These are phyloP conservation scores for Neoseiulus cucumeris DNA, from an alignment of 1,140 invertebrate genomes.

Conservation along the genomic window DNA sequence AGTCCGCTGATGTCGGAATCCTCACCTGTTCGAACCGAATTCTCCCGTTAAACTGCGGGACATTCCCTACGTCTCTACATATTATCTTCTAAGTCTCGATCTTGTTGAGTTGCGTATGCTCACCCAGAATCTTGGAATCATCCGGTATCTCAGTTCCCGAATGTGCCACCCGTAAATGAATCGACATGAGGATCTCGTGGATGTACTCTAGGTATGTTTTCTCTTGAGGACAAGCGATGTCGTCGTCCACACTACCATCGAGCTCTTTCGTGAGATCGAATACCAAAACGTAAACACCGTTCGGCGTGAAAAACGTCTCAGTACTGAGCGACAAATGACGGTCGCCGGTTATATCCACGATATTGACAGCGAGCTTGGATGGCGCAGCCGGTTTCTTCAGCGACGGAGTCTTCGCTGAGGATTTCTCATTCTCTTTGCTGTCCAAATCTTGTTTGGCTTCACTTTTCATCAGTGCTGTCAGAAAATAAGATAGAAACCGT, in stretches of 20 bases:
- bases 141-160: background rate
- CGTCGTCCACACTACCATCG: background rate
- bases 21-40: background rate
- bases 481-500: background rate
- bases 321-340: background rate
- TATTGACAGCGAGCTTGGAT: background rate
- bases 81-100: too few relatives aligned
- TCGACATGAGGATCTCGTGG: constrained; percentile 5
- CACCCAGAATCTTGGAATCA: background rate
- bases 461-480: background rate
- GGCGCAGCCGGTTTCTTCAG: background rate
- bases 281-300: background rate
- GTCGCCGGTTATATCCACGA: background rate
- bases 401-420: background rate
- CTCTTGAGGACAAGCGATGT: background rate
- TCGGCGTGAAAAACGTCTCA: constrained; percentile 6
- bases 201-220: constrained; percentile 3
- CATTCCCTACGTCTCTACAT: too few relatives aligned
- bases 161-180: background rate
- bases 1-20: constrained; percentile 17
- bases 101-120: too few relatives aligned
- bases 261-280: constrained; percentile 3
- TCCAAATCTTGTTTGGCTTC: background rate
- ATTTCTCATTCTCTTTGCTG: constrained; percentile 12
- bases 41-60: background rate